Percentiles rank a stretch among this genome's conserved stretches.
Evolutionary conservation across 2,888 invertebrate species (phyloP).

Genomic region (Amphipoea oculea): DNA sequence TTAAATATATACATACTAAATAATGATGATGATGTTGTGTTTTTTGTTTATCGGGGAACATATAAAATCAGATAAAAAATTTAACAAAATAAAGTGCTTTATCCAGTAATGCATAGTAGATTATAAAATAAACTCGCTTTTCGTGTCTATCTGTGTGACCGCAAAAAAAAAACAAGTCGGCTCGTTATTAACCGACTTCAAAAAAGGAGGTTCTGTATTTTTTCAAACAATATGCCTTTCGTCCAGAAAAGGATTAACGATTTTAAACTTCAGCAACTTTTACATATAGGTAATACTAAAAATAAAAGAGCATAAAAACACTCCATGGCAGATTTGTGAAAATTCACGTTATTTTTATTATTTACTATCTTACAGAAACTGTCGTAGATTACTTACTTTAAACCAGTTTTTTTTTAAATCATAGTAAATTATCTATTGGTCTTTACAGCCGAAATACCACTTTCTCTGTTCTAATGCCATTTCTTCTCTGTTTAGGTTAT

Average conservation of each 20-base stretch:
- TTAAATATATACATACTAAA: too few species aligned
- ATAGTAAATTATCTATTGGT: not conserved
- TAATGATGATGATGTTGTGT: too few species aligned
- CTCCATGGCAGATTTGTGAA: too few species aligned
- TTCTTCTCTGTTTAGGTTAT: slow-evolving; percentile 77
- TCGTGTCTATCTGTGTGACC: not conserved
- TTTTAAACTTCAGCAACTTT: not conserved
- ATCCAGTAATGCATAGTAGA: not conserved
- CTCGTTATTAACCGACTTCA: too few species aligned
- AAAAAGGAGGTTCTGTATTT: too few species aligned
- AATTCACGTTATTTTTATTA: not conserved
- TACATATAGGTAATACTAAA: not conserved
- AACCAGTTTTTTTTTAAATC: not conserved
- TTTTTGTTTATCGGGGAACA: slow-evolving; percentile 6
- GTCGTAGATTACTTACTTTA: not conserved
- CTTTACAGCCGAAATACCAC: not conserved
- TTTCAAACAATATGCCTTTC: not conserved
- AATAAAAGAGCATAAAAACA: not conserved
- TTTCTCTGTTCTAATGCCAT: too few species aligned
- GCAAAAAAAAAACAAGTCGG: too few species aligned
- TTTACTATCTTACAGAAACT: not conserved
- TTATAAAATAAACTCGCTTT: not conserved
- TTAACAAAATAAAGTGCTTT: not conserved
- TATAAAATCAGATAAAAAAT: not conserved
- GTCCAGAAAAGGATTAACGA: not conserved